Evolutionary conservation across 2,888 invertebrate species (phyloP), one percentile per base, ranked within the genome.

Genomic region (Drosophila diplacantha): DNA sequence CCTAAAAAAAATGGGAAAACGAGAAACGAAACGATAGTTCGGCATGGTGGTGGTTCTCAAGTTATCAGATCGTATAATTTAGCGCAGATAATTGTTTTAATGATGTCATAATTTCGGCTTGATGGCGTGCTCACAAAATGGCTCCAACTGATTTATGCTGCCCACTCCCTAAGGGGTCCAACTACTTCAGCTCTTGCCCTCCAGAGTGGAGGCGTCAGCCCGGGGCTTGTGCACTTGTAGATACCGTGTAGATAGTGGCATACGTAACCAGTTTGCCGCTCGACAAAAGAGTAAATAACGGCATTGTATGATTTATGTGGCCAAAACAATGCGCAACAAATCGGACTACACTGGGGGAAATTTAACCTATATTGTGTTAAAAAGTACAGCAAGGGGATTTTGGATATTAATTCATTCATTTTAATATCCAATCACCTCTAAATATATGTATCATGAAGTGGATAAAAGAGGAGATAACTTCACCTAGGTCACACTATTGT

Each of bases 31-130:
- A 83, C 73, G 69, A 80, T 79, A 79, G 80, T 73, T 73, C 47
- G 38, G 49, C 16, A 31, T 44, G 44, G 29, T 44, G 44, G 31
- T 46, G 43, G 43, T 29, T 55, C 59, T 70, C 44, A 46, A 81
- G 56, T 55, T 71, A 67, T 78, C 66, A 61, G 56, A 57, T 61
- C 68, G 37, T 62, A 73, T 72, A 75, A 72, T 64, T 70, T 63
- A 75, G 71, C 67, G 51, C 46, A 74, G 76, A 83, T 81, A 79
- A 81, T 81, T 81, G 84, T 72, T 75, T 81, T 79, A 81, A 81
- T 69, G 84, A 81, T 80, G 80, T 72, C 80, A 76, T 83, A 70
- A 83, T 76, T 73, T 71, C 73, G 65, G 56, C 71, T 73, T 73
- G 74, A 81, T 83, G 67, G 54, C 71, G 61, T 50, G 41, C 69